Conservation (phyloP, 2,797 vertebrate genomes). For the Hephaestus fuliginosus region DNA sequence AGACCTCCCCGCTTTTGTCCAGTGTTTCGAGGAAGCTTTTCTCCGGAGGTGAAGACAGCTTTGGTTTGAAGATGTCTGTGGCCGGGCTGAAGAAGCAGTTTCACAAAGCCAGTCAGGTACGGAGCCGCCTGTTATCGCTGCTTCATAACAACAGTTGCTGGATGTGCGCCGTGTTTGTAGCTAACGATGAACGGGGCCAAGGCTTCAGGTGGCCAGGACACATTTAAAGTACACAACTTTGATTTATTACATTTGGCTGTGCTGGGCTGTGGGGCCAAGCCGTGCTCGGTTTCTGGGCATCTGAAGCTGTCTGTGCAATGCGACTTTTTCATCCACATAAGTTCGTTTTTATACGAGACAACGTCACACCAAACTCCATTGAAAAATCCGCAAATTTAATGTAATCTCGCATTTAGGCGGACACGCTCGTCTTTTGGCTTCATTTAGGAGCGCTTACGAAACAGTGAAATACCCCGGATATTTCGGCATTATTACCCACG, state of each 20-base stretch:
- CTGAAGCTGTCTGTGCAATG: background rate
- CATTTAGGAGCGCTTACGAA: background rate
- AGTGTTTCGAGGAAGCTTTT: background rate
- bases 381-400: background rate
- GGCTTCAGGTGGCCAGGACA: too few relatives aligned
- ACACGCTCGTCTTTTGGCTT: accelerated
- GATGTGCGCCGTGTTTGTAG: constrained; percentile 1
- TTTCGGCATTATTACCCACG: background rate
- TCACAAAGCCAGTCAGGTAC: constrained; percentile 96
- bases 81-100: constrained; percentile 97
- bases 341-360: constrained; percentile 3
- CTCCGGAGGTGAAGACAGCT: constrained; percentile 20
- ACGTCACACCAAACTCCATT: constrained; percentile 22
- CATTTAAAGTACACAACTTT: background rate
- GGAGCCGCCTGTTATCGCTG: constrained; percentile 56
- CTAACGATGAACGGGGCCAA: background rate
- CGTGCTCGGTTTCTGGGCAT: background rate
- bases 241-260: too few relatives aligned
- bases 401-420: accelerated
- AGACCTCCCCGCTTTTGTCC: background rate
- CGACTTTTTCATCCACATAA: constrained; percentile 17
- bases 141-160: constrained; percentile 39
- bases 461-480: accelerated
- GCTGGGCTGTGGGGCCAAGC: accelerated
- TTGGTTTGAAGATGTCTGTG: constrained; percentile 88